Conservation (phyloP, 2,113 vertebrate species). For the Ageneiosus marmoratus region DNA sequence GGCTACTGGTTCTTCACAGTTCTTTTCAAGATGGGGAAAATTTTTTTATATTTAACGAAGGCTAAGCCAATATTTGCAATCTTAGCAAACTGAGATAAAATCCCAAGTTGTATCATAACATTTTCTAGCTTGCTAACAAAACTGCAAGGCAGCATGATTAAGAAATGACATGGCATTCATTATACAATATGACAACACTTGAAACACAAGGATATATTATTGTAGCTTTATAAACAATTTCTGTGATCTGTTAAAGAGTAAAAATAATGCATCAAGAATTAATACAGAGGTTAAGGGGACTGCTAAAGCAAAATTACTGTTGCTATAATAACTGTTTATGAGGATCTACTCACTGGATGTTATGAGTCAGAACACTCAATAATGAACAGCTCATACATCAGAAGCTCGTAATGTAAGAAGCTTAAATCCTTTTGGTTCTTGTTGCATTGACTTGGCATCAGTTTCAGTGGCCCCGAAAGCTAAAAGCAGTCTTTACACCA, state of each 20-base stretch:
- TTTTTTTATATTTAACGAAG: neutral
- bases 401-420: conserved; percentile 2
- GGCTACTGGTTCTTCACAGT: neutral
- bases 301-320: neutral
- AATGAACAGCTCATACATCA: conserved; percentile 9
- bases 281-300: neutral
- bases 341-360: conserved; percentile 1
- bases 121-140: neutral
- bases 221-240: neutral
- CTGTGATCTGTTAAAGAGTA: neutral
- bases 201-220: neutral
- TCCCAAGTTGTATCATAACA: neutral
- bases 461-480: conserved; percentile 22
- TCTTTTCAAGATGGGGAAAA: neutral
- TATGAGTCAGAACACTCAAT: conserved; percentile 10
- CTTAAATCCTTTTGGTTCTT: conserved; percentile 13
- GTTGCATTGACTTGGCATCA: conserved; percentile 13
- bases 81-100: neutral
- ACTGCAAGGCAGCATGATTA: neutral
- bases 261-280: neutral
- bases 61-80: neutral
- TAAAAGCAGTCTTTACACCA: conserved; percentile 1
- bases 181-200: too few species aligned
- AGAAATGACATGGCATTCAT: too few species aligned
- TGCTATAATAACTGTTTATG: conserved; percentile 4